phyloP scores from a whole-genome alignment of 1,140 invertebrate species.

The Heliconius melpomene region DNA sequence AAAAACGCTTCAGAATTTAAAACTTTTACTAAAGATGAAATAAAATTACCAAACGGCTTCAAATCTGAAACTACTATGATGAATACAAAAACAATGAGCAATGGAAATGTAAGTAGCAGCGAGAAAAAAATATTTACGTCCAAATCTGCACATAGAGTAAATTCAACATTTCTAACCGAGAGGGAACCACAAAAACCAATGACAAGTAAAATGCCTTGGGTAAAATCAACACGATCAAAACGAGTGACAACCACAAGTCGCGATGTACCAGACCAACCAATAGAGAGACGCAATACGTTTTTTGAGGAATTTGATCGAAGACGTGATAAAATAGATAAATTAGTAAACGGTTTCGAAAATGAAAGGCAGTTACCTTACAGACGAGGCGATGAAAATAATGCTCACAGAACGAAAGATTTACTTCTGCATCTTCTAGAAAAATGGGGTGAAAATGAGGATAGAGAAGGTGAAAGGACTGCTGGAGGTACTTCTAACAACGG shows the following conservation, averaged over 20 bases:
- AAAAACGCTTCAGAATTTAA: constrained; percentile 71
- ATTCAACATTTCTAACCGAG: constrained; percentile 65
- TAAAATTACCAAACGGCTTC: constrained; percentile 66
- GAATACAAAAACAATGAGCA: constrained; percentile 58
- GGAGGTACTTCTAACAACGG: constrained; percentile 72
- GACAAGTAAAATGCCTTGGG: constrained; percentile 81
- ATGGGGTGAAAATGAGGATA: constrained; percentile 84
- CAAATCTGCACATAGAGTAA: constrained; percentile 67
- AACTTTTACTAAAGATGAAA: constrained; percentile 51
- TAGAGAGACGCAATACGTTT: constrained; percentile 81
- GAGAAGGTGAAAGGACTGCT: constrained; percentile 68
- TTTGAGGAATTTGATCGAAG: constrained; percentile 81
- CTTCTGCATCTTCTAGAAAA: constrained; percentile 87
- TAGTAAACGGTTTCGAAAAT: constrained; percentile 67
- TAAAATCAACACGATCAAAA: constrained; percentile 79
- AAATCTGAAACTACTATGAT: constrained; percentile 63
- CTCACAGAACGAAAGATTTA: constrained; percentile 87
- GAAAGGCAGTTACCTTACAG: constrained; percentile 72
- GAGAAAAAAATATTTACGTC: constrained; percentile 66
- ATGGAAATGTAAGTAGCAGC: constrained; percentile 65
- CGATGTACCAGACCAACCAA: constrained; percentile 84
- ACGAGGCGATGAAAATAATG: constrained; percentile 79
- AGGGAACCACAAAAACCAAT: constrained; percentile 66
- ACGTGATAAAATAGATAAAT: constrained; percentile 73
- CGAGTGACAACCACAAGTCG: constrained; percentile 83